These are phyloP conservation scores for Enteromius treurensis DNA, from an alignment of 2,797 vertebrate species.

Conservation along the genomic window DNA sequence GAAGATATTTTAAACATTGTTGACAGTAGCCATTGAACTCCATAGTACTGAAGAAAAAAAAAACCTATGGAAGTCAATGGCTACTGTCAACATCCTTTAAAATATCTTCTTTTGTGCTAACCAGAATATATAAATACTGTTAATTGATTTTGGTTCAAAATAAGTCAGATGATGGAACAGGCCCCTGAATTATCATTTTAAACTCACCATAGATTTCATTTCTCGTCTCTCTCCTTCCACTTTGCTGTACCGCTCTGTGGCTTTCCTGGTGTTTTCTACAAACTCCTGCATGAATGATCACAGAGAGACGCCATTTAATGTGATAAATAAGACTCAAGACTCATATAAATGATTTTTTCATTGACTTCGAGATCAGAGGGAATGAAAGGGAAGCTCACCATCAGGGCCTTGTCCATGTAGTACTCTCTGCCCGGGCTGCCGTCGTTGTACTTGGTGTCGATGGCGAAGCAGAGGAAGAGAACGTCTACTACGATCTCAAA, in stretches of 20 bases:
- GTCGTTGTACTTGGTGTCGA: slow-evolving; percentile 95
- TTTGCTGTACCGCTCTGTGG: slow-evolving; percentile 76
- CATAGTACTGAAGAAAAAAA: no score
- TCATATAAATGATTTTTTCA: not conserved
- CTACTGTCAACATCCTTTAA: not conserved
- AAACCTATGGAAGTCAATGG: not conserved
- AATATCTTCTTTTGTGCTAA: not conserved
- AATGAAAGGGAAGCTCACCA: slow-evolving; percentile 80
- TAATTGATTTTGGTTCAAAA: not conserved
- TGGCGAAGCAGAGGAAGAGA: slow-evolving; percentile 97
- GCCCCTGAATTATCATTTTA: not conserved
- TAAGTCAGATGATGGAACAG: no score
- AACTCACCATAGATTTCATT: slow-evolving; percentile 94
- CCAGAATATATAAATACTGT: no score
- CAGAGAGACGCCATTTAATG: slow-evolving; percentile 37
- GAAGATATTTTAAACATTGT: no score
- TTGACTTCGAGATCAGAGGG: not conserved
- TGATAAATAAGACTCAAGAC: not conserved
- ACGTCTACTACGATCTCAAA: slow-evolving; percentile 98
- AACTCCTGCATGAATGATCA: slow-evolving; percentile 82
- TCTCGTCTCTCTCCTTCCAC: slow-evolving; percentile 82
- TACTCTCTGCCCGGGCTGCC: slow-evolving; percentile 92
- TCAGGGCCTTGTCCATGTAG: slow-evolving; percentile 97
- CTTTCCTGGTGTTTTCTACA: slow-evolving; percentile 90
- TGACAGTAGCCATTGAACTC: no score